Conservation (phyloP, 2,797 vertebrate genomes). For the Amniataba percoides region DNA sequence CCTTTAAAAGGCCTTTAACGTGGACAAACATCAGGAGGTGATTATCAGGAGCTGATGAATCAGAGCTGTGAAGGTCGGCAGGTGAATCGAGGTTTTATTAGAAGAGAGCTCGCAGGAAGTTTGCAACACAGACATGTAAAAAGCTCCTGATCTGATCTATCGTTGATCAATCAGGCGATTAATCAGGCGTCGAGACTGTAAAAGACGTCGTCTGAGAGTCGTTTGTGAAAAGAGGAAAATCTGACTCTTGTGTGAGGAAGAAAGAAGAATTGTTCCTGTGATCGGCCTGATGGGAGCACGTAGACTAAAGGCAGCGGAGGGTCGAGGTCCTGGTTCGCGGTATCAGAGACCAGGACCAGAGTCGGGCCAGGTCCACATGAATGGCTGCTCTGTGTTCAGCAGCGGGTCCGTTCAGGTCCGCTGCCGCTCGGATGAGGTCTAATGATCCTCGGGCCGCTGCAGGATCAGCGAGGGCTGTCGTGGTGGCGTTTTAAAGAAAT, state of each 20-base stretch:
- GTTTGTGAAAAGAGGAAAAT: neutral
- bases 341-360: slow-evolving; percentile 8
- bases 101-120: too few species aligned
- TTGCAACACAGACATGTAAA: too few species aligned
- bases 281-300: neutral
- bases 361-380: slow-evolving; percentile 5
- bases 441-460: neutral
- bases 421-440: slow-evolving; percentile 8
- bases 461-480: neutral
- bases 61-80: too few species aligned
- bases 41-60: too few species aligned
- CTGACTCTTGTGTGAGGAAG: neutral
- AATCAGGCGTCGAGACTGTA: too few species aligned
- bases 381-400: slow-evolving; percentile 14
- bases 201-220: neutral
- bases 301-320: neutral
- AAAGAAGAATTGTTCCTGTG: neutral
- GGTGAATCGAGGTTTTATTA: too few species aligned
- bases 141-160: too few species aligned
- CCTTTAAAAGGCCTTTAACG: too few species aligned
- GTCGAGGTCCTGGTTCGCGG: neutral
- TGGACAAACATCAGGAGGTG: too few species aligned
- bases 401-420: slow-evolving; percentile 17
- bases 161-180: too few species aligned
- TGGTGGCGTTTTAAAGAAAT: neutral